Evolutionary conservation across 2,888 invertebrate genomes (phyloP).

Genomic region (Drosophila ezoana): DNA sequence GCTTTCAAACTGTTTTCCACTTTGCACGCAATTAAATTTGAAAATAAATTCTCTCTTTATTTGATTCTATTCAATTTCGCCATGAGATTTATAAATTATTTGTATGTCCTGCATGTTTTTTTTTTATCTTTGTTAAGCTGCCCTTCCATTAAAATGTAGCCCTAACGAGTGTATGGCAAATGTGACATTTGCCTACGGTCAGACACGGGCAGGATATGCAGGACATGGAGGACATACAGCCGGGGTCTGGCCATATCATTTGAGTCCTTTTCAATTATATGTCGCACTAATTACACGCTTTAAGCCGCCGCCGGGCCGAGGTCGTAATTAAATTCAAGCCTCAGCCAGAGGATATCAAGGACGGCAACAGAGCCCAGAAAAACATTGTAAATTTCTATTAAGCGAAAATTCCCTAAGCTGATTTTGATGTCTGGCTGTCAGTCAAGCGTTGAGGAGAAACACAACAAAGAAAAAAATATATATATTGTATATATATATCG

Average conservation of each 20-base stretch:
- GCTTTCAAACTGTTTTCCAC: conserved; percentile 1
- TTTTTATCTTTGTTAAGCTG: conserved; percentile 17
- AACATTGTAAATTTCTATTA: conserved; percentile 74
- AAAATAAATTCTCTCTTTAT: conserved; percentile 12
- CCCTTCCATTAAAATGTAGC: conserved; percentile 19
- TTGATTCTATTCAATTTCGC: conserved; percentile 26
- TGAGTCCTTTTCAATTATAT: conserved; percentile 77
- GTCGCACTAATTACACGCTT: conserved; percentile 75
- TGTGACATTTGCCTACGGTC: conserved; percentile 47
- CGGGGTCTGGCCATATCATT: conserved; percentile 56
- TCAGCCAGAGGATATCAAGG: conserved; percentile 41
- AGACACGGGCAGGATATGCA: conserved; percentile 27
- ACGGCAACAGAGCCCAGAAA: conserved; percentile 35
- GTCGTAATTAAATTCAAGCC: conserved; percentile 73
- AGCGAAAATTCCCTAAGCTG: conserved; percentile 74
- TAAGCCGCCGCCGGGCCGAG: conserved; percentile 66
- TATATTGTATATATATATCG: neutral
- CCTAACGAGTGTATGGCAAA: conserved; percentile 6
- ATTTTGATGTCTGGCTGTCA: conserved; percentile 75
- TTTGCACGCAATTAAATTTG: conserved; percentile 29
- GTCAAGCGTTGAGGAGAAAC: conserved; percentile 50
- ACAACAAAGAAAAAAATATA: conserved; percentile 20
- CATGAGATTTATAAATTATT: conserved; percentile 24
- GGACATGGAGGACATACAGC: conserved; percentile 19
- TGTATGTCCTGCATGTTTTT: conserved; percentile 5